Base-by-base conservation (phyloP, 1,140 invertebrate species). In the Psilanteris sp. region DNA sequence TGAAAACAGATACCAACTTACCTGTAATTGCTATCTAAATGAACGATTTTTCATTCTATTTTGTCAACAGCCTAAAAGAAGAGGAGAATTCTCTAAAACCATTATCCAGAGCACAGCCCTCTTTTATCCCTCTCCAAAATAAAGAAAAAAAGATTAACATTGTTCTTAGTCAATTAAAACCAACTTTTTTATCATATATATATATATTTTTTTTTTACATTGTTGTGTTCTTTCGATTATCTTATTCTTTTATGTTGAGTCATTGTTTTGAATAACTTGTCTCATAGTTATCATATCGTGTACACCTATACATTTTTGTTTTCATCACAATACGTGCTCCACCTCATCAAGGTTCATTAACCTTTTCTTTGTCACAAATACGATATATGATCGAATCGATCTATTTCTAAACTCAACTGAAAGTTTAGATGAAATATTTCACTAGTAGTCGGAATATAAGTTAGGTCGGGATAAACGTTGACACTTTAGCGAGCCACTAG, bases 11-110 rank as follows among this genome's bases (percentile, higher is more conserved):
- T 50, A 29, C 29, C 24, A 54, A 57, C 2, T 16, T 48, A 59
- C 24, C 27, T 55, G 50, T 76, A 22, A 68, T 32, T 59, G 26
- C 15, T 43, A 71, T 84, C 77, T 83, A 85, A 86, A 83, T 74
- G 72, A 79, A 77, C 67, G 66, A 77, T 74, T 83, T 85, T 83
- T 71, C 81, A 82, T 89, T 89, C 82, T 87, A 86, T 89, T 89
- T 85, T 89, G 85, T 88, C 84, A 88, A 87, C 87, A 89, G 87
- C 87, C 80, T 89, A 89, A 88, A 85, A 82, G 86, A 88, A 87
- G 87, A 88, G 86, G 87, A 87, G 79, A 82, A 77, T 80, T 77
- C 80, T 80, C 80, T 84, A 81, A 79, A 81, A 82, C 81, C 83
- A 85, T 87, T 86, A 87, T 81, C 85, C 85, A 86, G 83, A 87